Evolutionary conservation across 2,797 vertebrate genomes (phyloP), one percentile per base, ranked within the genome.

Genomic region (Adelosebastes latens): DNA sequence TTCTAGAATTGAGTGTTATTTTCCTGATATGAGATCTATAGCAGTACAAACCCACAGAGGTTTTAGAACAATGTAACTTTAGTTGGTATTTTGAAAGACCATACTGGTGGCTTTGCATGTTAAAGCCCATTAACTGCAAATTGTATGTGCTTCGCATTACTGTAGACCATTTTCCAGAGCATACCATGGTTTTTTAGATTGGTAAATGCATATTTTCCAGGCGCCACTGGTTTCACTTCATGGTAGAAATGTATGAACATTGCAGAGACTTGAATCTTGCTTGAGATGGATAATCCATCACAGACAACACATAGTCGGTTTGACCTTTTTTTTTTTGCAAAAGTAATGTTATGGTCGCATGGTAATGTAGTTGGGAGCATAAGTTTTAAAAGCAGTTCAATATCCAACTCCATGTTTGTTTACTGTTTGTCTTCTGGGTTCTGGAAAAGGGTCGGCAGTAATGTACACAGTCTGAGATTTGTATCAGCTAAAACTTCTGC

Each of bases 141-240:
- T n/a, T 80, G 61, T 74, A 22, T 42, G 59, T 46, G 25, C 29
- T 11, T 53, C 2, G 1, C 25, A 46, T 64, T 31, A 20, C 60
- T 58, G 22, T 12, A 11, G 20, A 73, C 3, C 20, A 42, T 74
- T 70, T 70, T 65, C 55, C 56, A 81, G 22, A 74, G 46, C 31
- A 31, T 12, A 39, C 20, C n/a, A 16, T 8, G 3, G 20, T 3
- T 24, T 73, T 79, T 25, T 27, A 66, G 24, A 52, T 29, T 60
- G 53, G 59, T n/a, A 55, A 61, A 74, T 36, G 53, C 52, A 25
- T 52, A 74, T 72, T 80, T 76, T 39, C 46, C 46, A 58, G 80
- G 76, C 52, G 34, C 66, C 49, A 42, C 56, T 74, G 22, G 60
- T 74, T 66, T 56, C n/a, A 73, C 25, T 61, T 32, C 14, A 46